phyloP scores from a whole-genome alignment of 2,113 vertebrate genomes.

The Cathartes aura region DNA sequence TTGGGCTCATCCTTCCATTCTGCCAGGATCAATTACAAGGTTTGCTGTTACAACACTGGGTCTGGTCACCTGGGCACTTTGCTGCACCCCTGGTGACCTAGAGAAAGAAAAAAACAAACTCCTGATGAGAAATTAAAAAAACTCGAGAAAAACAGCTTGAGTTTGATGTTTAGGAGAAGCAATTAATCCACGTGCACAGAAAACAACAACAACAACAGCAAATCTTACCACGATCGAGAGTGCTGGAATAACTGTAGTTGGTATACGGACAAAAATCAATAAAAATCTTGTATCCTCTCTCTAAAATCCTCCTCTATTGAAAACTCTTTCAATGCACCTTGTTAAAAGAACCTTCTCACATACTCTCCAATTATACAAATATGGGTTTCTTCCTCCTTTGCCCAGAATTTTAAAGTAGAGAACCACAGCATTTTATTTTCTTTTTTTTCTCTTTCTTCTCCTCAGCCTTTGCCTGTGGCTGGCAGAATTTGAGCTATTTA shows the following conservation, averaged over 20 bases:
- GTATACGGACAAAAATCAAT: not conserved
- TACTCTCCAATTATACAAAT: not conserved
- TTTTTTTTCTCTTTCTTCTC: not conserved
- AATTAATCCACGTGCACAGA: not conserved
- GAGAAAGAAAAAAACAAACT: not conserved
- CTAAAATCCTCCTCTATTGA: not conserved
- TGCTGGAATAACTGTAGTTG: not conserved
- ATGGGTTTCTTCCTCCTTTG: not conserved
- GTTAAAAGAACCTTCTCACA: not conserved
- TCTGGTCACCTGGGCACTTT: not conserved
- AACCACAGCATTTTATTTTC: not conserved
- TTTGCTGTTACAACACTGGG: not conserved
- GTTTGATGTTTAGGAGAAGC: not conserved
- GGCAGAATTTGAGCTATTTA: not conserved
- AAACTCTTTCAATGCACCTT: not conserved
- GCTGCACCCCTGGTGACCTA: not conserved
- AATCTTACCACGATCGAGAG: not conserved
- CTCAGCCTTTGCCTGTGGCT: not conserved
- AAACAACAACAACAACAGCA: not conserved
- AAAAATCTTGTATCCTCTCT: not conserved
- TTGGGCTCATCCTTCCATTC: conserved; percentile 9
- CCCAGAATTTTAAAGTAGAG: not conserved
- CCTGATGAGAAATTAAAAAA: not conserved
- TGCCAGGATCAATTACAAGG: conserved; percentile 43
- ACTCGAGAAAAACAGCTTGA: not conserved